phyloP scores from a whole-genome alignment of 2,113 vertebrate genomes.

The Struthio camelus region DNA sequence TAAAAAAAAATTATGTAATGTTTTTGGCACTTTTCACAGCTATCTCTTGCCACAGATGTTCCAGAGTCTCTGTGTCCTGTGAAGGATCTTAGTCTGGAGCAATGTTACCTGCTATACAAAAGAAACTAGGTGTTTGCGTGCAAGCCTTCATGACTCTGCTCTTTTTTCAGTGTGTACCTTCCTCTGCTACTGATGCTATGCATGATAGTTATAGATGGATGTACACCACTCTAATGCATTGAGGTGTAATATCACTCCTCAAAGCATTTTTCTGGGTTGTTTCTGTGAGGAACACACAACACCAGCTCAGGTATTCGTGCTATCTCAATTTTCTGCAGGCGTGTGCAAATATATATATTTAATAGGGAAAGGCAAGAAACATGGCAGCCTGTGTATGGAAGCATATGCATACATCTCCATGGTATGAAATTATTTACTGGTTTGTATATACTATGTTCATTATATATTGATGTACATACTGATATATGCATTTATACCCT shows the following conservation, averaged over 20 bases:
- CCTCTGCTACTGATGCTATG: neutral
- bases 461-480: neutral
- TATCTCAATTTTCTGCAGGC: neutral
- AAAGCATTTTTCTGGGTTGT: neutral
- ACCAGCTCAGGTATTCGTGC: neutral
- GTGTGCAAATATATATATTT: neutral
- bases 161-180: neutral
- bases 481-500: neutral
- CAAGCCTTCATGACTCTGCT: neutral
- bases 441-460: neutral
- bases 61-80: neutral
- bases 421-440: fast-evolving
- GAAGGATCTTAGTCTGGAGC: neutral
- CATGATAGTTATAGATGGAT: neutral
- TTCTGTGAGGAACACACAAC: neutral
- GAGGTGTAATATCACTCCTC: neutral
- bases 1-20: neutral
- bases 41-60: neutral
- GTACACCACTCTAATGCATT: neutral
- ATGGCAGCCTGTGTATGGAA: neutral
- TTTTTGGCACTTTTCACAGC: neutral
- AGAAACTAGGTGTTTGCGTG: neutral
- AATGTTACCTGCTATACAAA: neutral
- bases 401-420: neutral
- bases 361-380: neutral